Conservation (phyloP, 1,140 invertebrate species). For the Ladona fulva region DNA sequence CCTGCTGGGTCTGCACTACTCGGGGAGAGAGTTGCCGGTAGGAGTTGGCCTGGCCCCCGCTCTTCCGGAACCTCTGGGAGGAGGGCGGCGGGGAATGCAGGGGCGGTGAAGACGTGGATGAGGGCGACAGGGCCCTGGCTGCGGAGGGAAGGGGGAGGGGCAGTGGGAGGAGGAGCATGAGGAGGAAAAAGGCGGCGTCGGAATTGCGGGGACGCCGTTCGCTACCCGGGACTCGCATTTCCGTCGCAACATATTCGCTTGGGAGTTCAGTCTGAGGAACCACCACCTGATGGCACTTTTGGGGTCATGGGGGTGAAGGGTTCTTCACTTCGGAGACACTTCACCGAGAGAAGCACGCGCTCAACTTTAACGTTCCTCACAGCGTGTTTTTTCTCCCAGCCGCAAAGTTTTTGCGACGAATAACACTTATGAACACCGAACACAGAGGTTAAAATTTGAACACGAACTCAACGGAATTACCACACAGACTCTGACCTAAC, state of each 20-base stretch:
- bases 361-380: no score
- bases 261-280: neutral
- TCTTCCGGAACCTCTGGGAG: neutral
- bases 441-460: no score
- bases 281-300: neutral
- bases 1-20: constrained; percentile 80
- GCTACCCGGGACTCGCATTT: neutral
- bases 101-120: neutral
- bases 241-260: neutral
- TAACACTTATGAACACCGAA: no score
- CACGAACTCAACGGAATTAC: no score
- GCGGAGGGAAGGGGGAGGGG: neutral
- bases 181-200: neutral
- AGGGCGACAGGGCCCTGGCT: neutral
- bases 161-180: neutral
- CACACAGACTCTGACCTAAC: no score
- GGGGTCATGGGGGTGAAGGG: no score
- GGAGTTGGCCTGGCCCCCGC: neutral
- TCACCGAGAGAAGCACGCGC: no score
- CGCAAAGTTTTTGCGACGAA: no score
- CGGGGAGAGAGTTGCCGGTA: constrained; percentile 32
- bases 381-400: no score
- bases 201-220: neutral
- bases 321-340: no score
- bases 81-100: neutral